Evolutionary conservation across 1,140 invertebrate genomes (phyloP), one percentile per base, ranked within the genome.

Genomic region (Aphelenchoides avenae): DNA sequence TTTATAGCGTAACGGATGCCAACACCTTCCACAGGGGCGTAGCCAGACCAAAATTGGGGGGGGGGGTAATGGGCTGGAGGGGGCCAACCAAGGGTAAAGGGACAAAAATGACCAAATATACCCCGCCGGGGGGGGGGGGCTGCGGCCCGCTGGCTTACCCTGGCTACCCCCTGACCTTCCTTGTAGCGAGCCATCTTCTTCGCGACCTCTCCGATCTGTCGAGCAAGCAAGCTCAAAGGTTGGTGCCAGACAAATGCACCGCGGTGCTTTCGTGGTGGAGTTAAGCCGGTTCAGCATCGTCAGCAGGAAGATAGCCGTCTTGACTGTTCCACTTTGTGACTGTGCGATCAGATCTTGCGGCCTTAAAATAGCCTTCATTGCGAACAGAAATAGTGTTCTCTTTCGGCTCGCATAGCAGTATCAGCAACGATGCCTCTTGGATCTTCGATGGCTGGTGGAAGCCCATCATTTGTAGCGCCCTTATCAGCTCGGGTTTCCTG

Each of bases 341-440:
- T 99, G 94, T 3, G 94, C 94, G 70, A 99, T 96, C 85, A 99
- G 88, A 80, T 99, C 97, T 77, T 89, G 86, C 34, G 90, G 90
- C 5, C 85, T 87, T 66, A 51, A 56, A 70, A 50, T 24, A 39
- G 18, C 26, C 18, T n/a, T 58, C n/a, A n/a, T n/a, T n/a, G n/a
- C n/a, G n/a, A n/a, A n/a, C n/a, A n/a, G n/a, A n/a, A n/a, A n/a
- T n/a, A n/a, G n/a, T n/a, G n/a, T n/a, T n/a, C n/a, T n/a, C n/a
- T n/a, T 52, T 74, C 51, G 91, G 92, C 81, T 95, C 87, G 41
- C 88, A 89, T 15, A 97, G 79, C 18, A 98, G 80, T 37, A 88
- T 87, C 13, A 93, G 93, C 56, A 98, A 80, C 9, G 91, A 91
- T 37, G 89, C 89, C 84, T 96, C 92, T 82, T 95, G 88, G 73